A percentile compares a stretch with the other conserved stretches of the same genome.
Conservation (phyloP, 2,888 invertebrate genomes). For the Anticlea derivata region DNA sequence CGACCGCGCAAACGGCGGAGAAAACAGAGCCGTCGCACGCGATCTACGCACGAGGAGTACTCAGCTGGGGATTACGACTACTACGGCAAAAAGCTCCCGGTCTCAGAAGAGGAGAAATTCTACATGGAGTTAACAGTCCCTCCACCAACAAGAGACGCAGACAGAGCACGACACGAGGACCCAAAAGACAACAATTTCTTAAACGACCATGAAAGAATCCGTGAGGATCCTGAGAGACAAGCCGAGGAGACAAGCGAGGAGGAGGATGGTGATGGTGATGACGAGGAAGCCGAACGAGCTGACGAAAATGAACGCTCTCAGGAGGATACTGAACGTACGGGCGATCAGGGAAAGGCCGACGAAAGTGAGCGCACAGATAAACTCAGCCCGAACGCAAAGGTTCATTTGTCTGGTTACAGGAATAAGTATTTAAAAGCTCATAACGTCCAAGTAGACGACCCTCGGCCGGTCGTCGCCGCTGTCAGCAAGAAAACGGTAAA, state of each 20-base stretch:
- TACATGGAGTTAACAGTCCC: slow-evolving; percentile 60
- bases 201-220: slow-evolving; percentile 63
- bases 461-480: slow-evolving; percentile 41
- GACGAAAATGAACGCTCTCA: slow-evolving; percentile 41
- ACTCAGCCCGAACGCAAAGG: slow-evolving; percentile 37
- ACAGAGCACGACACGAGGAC: slow-evolving; percentile 59
- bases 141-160: slow-evolving; percentile 64
- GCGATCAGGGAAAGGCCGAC: slow-evolving; percentile 45
- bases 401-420: slow-evolving; percentile 42
- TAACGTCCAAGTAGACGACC: slow-evolving; percentile 64
- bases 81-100: slow-evolving; percentile 62
- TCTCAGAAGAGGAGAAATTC: slow-evolving; percentile 67
- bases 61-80: slow-evolving; percentile 68
- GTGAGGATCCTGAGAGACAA: slow-evolving; percentile 54
- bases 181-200: slow-evolving; percentile 52
- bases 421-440: slow-evolving; percentile 58
- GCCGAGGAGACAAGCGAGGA: slow-evolving; percentile 34
- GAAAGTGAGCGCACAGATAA: slow-evolving; percentile 47
- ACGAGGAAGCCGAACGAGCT: slow-evolving; percentile 41
- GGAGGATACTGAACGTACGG: slow-evolving; percentile 40
- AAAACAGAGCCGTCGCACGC: slow-evolving; percentile 57
- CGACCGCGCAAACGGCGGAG: slow-evolving; percentile 62
- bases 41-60: slow-evolving; percentile 53
- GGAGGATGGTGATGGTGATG: slow-evolving; percentile 25
- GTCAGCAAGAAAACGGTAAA: slow-evolving; percentile 42